phyloP scores from a whole-genome alignment of 2,113 vertebrate species.

The Upupa epops region DNA sequence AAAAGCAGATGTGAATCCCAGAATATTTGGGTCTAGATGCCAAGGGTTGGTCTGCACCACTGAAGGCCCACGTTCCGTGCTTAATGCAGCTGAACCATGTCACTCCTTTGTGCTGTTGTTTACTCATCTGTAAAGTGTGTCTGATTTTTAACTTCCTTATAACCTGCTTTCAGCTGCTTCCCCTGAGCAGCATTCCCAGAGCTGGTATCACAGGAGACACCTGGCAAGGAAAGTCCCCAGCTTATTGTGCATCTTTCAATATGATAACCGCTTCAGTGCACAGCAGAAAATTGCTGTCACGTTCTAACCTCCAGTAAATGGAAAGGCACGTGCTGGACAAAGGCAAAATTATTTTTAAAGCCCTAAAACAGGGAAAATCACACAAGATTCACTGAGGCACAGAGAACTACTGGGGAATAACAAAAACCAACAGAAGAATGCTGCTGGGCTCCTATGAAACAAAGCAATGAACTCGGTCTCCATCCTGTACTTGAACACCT shows the following conservation, averaged over 20 bases:
- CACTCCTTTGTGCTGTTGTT: not conserved
- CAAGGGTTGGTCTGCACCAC: not conserved
- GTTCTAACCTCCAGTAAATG: conserved; percentile 16
- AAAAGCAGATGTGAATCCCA: not conserved
- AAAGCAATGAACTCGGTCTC: not conserved
- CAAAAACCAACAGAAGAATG: not conserved
- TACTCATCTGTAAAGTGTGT: not conserved
- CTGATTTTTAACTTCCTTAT: not conserved
- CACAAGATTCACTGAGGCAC: not conserved
- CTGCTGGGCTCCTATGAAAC: not conserved
- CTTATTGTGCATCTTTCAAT: not conserved
- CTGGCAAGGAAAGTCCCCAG: not conserved
- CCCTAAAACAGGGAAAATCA: conserved; percentile 22
- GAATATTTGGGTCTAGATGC: not conserved
- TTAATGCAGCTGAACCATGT: not conserved
- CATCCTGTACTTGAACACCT: not conserved
- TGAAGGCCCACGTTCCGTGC: not conserved
- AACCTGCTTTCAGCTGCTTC: not conserved
- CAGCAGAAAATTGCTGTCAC: conserved; percentile 22
- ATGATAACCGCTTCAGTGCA: not conserved
- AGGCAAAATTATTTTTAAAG: not conserved
- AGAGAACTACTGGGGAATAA: not conserved
- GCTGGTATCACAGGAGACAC: not conserved
- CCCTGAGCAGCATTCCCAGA: not conserved
- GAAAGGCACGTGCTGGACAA: not conserved